phyloP scores from a whole-genome alignment of 2,888 invertebrate genomes.

The Andrena fulva region DNA sequence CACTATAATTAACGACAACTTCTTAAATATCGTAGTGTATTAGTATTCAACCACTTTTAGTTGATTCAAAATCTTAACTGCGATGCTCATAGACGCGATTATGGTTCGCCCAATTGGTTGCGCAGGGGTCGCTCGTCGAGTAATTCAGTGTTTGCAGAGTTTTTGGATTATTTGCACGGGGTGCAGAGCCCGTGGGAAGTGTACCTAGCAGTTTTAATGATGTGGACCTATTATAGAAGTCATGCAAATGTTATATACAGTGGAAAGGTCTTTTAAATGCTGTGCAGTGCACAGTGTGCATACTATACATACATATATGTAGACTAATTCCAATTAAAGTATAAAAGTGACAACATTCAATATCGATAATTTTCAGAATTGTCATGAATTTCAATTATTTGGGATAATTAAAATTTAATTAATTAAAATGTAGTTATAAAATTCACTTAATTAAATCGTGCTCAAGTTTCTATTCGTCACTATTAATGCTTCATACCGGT shows the following conservation, averaged over 20 bases:
- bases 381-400: too few species aligned
- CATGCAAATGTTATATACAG: neutral
- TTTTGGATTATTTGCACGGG: neutral
- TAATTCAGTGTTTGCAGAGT: slow-evolving; percentile 12
- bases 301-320: too few species aligned
- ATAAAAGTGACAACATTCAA: too few species aligned
- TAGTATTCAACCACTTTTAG: neutral
- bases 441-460: too few species aligned
- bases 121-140: neutral
- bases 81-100: neutral
- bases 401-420: too few species aligned
- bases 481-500: too few species aligned
- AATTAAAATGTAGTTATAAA: too few species aligned
- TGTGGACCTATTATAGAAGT: neutral
- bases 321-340: too few species aligned
- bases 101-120: neutral
- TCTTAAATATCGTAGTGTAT: neutral
- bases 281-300: too few species aligned
- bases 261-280: neutral
- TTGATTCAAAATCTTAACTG: neutral
- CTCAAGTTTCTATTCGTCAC: too few species aligned
- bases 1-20: neutral
- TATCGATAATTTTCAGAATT: too few species aligned
- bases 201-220: neutral
- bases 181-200: neutral